Evolutionary conservation across 2,113 vertebrate genomes (phyloP), one percentile per base, ranked within the genome.

Genomic region (Casuarius casuarius): DNA sequence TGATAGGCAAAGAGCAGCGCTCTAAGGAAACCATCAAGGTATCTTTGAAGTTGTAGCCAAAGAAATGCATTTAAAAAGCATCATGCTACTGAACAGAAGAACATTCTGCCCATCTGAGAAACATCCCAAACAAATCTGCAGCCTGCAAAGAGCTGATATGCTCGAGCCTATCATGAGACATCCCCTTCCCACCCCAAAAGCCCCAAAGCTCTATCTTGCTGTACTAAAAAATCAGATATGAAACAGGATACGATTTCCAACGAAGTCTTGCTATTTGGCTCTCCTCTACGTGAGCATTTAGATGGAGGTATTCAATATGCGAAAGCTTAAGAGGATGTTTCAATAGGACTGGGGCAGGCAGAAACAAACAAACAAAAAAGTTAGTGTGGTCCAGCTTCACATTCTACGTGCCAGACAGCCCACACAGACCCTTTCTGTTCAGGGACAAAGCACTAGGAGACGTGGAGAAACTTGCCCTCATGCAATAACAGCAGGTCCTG

Each of bases 91-190:
- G 21, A 81, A 23, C 5, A 40, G 44, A 62, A 52, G 29, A 88
- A 78, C 21, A 31, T 54, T 5, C 61, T 81, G 68, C 48, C 23
- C 51, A 54, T 8, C 28, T 7, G 4, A 88, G n/a, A 73, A 89
- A 61, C 61, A 66, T 0, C 33, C 51, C 35, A 29, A 56, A 16
- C 63, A 74, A 10, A 68, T 3, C 2, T 40, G 52, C 62, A 49
- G 26, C 8, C 42, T 72, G 62, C 49, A 40, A 25, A 9, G 38
- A 75, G 63, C 31, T 14, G 23, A 79, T 13, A 13, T 6, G 14
- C 59, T 52, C 0, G 1, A 58, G 26, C 13, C 21, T 10, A 8
- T 7, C 70, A 35, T 1, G 0, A 85, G 35, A 54, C 35, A 54
- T 7, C 9, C 14, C 5, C 18, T 59, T 59, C 40, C 31, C 18